Conservation (phyloP, 2,797 vertebrate species). For the Anabas testudineus region DNA sequence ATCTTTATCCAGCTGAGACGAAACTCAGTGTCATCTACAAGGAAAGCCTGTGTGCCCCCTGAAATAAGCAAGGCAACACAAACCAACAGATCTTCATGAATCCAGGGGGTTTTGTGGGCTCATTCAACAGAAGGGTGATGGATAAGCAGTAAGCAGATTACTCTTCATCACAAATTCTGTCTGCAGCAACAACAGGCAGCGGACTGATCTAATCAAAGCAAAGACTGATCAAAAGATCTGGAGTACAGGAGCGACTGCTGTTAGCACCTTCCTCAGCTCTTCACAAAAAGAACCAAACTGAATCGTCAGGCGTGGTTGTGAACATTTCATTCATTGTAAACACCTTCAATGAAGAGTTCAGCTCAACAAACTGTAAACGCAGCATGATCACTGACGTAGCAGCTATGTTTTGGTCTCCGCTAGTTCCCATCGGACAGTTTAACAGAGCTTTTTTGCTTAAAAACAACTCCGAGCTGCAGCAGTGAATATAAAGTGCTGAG, state of each 20-base stretch:
- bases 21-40: conserved; percentile 13
- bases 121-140: conserved; percentile 74
- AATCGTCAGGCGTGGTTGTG: too few relatives aligned
- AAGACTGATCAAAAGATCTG: conserved; percentile 30
- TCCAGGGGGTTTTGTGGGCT: conserved; percentile 63
- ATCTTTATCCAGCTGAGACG: conserved; percentile 3
- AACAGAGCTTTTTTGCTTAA: too few relatives aligned
- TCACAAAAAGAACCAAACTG: neutral
- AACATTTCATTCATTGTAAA: neutral
- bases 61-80: conserved; percentile 26
- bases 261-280: neutral
- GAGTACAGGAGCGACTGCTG: neutral
- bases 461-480: too few relatives aligned
- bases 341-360: neutral
- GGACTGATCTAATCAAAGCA: conserved; percentile 50
- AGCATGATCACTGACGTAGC: neutral
- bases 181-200: conserved; percentile 44
- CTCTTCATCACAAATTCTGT: conserved; percentile 64
- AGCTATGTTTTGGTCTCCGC: too few relatives aligned
- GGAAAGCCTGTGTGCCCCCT: neutral
- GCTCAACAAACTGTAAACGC: neutral
- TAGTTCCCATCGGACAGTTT: too few relatives aligned
- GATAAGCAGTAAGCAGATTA: conserved; percentile 82
- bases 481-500: too few relatives aligned
- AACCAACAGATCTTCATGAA: conserved; percentile 41